Base-by-base conservation (phyloP, 2,888 invertebrate species). In the Neocrepidodera transversa region DNA sequence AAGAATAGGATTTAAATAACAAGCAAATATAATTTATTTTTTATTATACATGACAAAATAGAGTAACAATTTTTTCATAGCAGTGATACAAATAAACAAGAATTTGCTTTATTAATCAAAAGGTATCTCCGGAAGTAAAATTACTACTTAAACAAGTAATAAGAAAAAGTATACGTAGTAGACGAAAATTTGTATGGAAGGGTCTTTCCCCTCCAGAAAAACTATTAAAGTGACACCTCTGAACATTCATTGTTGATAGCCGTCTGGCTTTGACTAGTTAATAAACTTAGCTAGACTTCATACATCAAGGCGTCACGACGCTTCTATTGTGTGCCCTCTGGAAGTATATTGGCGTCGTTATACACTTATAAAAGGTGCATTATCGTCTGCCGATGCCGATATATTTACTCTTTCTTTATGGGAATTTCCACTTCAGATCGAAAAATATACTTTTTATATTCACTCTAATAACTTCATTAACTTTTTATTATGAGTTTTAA, bases 261-360 rank as follows among this genome's bases (percentile, higher is more conserved):
- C 65, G 67, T 67, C 67, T 68, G 67, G 67, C 66, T 58, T 52
- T 55, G 56, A 57, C 60, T 60, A 67, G 64, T 62, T 68, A 68
- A 68, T 68, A 68, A 68, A 67, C 67, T 65, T 62, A 60, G 55
- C 65, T 62, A 67, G 67, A 68, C 65, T 67, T 66, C 65, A 68
- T 68, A 66, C 65, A 68, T 68, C 68, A 68, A 63, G 51, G 58
- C 62, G 64, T 63, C 63, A 62, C 53, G 65, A 60, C 63, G 65
- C 65, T 57, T 63, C 67, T 60, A 64, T 67, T 68, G 68, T 68
- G 57, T 42, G 60, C 67, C 60, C 58, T 60, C 62, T 55, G 60
- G 30, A 53, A 64, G 64, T 63, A 51, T 65, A 64, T 67, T 63
- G 62, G 64, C 55, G 64, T 63, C 65, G 60, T 65, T 66, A 65